phyloP scores from a whole-genome alignment of 2,888 invertebrate genomes.

The Lobophora halterata region DNA sequence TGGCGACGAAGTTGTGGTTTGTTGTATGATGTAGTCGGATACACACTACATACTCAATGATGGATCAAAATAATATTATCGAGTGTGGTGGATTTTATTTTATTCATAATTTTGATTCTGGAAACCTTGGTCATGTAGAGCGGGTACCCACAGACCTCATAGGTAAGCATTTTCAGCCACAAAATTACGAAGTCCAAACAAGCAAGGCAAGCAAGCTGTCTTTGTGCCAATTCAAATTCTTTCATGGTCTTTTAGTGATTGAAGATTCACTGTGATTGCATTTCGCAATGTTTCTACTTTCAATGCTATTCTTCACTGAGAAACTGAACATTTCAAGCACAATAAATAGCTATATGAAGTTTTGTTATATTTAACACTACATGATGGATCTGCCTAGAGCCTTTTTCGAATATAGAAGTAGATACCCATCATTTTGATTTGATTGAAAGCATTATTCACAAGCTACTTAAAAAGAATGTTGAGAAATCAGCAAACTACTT shows the following conservation, averaged over 20 bases:
- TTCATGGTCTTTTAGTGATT: conserved; percentile 36
- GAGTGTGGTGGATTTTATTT: conserved; percentile 89
- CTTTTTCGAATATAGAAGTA: no score
- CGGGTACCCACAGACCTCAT: conserved; percentile 82
- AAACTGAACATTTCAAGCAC: no score
- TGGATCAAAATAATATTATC: conserved; percentile 76
- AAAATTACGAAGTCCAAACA: conserved; percentile 20
- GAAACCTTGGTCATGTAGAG: conserved; percentile 92
- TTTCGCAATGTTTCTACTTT: not conserved
- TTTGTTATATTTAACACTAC: no score
- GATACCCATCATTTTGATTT: no score
- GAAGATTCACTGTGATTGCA: conserved; percentile 5
- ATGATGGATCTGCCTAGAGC: no score
- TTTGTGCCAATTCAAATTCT: conserved; percentile 42
- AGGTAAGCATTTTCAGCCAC: conserved; percentile 58
- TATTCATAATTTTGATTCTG: conserved; percentile 94
- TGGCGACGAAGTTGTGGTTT: conserved; percentile 52
- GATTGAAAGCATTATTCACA: no score
- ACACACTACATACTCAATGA: conserved; percentile 48
- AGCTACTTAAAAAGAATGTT: no score
- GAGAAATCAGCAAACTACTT: no score
- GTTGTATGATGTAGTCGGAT: conserved; percentile 73
- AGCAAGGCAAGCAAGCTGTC: conserved; percentile 21
- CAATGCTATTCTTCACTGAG: no score
- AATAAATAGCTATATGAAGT: no score